Conservation (phyloP, 2,888 invertebrate species). For the Myathropa florea region DNA sequence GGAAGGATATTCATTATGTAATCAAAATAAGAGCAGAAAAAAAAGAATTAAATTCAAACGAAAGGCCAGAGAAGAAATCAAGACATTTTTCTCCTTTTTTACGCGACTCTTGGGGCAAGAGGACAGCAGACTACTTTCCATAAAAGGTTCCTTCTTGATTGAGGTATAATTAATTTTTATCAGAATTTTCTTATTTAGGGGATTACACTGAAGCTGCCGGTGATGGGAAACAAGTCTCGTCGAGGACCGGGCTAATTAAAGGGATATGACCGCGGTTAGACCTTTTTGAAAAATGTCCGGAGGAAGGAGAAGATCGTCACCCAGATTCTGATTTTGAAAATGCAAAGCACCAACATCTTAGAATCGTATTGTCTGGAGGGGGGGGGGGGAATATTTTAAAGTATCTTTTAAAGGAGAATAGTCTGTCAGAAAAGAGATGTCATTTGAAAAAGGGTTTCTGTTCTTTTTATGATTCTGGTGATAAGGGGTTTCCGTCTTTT, state of each 20-base stretch:
- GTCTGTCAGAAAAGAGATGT: neutral
- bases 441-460: neutral
- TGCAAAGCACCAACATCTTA: neutral
- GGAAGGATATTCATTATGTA: constrained; percentile 21
- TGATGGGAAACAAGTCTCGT: neutral
- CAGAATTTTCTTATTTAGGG: neutral
- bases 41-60: neutral
- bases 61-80: neutral
- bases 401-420: neutral
- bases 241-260: neutral
- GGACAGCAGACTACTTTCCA: neutral
- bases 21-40: neutral
- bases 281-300: neutral
- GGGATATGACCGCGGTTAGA: neutral
- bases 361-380: neutral
- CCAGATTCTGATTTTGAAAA: neutral
- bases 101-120: neutral
- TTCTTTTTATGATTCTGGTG: too few species aligned
- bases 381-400: neutral
- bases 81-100: neutral
- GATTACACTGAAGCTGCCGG: neutral
- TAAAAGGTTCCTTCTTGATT: neutral
- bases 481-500: too few species aligned
- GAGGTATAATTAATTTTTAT: neutral
- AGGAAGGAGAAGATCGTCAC: neutral